These are phyloP conservation scores for Athripsodes cinereus DNA, from an alignment of 2,888 invertebrate genomes.

Conservation along the genomic window DNA sequence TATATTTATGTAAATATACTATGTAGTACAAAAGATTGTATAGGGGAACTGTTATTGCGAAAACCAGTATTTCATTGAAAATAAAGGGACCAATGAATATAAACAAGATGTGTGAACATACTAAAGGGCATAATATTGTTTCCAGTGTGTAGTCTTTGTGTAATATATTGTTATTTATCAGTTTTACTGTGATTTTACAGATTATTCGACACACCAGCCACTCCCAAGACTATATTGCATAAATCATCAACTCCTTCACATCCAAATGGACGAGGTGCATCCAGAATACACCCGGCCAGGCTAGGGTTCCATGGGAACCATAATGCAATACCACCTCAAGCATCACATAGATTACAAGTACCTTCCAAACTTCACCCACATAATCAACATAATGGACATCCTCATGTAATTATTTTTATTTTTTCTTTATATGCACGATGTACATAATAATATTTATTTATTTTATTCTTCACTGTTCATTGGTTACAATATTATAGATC, in stretches of 20 bases:
- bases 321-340: neutral
- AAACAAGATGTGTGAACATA: no score
- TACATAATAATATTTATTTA: no score
- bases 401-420: no score
- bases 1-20: no score
- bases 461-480: no score
- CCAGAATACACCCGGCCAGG: neutral
- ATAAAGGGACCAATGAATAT: no score
- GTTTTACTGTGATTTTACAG: slow-evolving; percentile 43
- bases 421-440: no score
- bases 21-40: neutral
- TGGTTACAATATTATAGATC: no score
- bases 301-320: neutral
- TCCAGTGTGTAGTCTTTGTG: no score
- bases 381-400: neutral
- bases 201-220: slow-evolving; percentile 78
- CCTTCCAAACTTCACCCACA: neutral
- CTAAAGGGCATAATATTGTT: no score
- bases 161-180: no score
- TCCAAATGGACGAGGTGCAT: slow-evolving; percentile 46
- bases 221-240: slow-evolving; percentile 75
- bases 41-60: neutral
- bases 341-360: slow-evolving; percentile 30
- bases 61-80: neutral
- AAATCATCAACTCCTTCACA: slow-evolving; percentile 60